Evolutionary conservation across 2,113 vertebrate genomes (phyloP), one percentile per base, ranked within the genome.

Genomic region (Aleadryas rufinucha): DNA sequence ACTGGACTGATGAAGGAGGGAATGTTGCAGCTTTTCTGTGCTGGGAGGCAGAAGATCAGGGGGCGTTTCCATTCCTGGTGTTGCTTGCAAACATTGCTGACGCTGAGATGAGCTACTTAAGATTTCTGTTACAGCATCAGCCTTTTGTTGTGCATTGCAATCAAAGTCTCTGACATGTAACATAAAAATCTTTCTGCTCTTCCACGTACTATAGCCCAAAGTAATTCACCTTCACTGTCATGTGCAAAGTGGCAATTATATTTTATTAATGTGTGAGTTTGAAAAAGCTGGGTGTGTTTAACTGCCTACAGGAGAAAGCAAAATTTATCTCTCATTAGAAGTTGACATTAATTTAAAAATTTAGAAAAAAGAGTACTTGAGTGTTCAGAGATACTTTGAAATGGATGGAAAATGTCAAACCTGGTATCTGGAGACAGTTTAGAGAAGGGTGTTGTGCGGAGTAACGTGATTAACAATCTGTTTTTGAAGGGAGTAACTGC

Each of bases 331-430:
- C 17, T 24, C 37, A 5, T 69, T 64, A 60, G n/a, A 87, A 91
- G 16, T 0, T 76, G 45, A 44, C 16, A 11, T 23, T 47, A 56
- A 27, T 68, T 60, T 37, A 65, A 65, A 85, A 23, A 5, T 68
- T 82, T 76, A 76, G 44, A 61, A 10, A 45, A 89, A 79, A 79
- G 56, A 60, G 3, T 33, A 30, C 15, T 90, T 45, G 31, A 70
- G 20, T 86, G 30, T 84, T 95, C 63, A 82, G 69, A 45, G 45
- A 33, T 70, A 13, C 21, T 80, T 87, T 83, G 45, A 93, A 77
- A 65, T 54, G 21, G 41, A 23, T 87, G 50, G 11, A 39, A 89
- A 91, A 83, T 50, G 63, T 68, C 16, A 61, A 75, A 33, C 59
- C 26, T 81, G 33, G 7, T 71, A 41, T 9, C 61, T 85, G 57